Evolutionary conservation across 2,113 vertebrate species (phyloP).

Genomic region (Chloebia gouldiae): DNA sequence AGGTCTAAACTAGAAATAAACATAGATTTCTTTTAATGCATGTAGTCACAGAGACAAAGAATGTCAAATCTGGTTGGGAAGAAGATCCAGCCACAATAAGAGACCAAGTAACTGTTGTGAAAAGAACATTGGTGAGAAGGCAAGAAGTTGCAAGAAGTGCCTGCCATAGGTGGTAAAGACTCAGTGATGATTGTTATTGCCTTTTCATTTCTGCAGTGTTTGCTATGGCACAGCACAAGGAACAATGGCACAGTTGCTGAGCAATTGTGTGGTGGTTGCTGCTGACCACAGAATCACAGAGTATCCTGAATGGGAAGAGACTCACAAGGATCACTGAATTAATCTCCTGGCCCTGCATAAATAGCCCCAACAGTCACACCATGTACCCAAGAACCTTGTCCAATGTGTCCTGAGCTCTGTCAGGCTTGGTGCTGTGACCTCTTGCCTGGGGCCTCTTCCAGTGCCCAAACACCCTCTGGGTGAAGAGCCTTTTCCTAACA

Average conservation of each 20-base stretch:
- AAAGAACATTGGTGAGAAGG: background rate
- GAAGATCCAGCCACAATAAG: background rate
- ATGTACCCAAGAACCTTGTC: background rate
- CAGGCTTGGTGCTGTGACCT: background rate
- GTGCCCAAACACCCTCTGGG: background rate
- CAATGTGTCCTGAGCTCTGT: accelerated
- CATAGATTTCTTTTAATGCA: background rate
- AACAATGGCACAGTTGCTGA: background rate
- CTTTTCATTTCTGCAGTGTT: background rate
- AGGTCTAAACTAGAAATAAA: background rate
- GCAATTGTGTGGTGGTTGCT: background rate
- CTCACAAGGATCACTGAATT: background rate
- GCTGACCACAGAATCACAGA: background rate
- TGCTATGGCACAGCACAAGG: accelerated
- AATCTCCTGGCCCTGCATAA: background rate
- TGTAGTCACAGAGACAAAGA: background rate
- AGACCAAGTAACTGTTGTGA: background rate
- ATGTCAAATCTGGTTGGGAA: background rate
- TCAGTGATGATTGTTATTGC: background rate
- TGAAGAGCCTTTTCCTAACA: background rate
- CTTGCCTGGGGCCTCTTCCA: background rate
- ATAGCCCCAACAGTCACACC: no score
- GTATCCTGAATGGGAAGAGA: background rate
- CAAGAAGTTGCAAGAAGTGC: background rate
- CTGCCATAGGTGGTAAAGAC: background rate